phyloP scores from a whole-genome alignment of 2,113 vertebrate species.

The Boleophthalmus pectinirostris region DNA sequence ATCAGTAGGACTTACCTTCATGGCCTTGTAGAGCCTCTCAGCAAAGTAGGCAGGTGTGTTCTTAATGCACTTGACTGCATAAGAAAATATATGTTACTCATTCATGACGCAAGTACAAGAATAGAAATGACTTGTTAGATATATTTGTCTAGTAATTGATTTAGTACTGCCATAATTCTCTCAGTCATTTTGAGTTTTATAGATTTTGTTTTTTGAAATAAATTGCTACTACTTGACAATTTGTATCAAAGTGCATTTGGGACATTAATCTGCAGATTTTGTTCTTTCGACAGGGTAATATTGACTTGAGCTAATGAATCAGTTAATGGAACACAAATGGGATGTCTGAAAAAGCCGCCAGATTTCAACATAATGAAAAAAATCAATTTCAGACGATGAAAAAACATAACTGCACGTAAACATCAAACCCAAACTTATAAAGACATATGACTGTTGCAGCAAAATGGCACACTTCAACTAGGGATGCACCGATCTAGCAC shows the following conservation, averaged over 20 bases:
- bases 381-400: background rate
- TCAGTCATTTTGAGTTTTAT: too few species aligned
- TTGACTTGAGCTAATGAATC: background rate
- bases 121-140: background rate
- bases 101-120: background rate
- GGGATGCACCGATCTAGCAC: too few species aligned
- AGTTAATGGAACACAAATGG: background rate
- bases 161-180: too few species aligned
- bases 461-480: background rate
- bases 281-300: background rate
- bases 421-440: background rate
- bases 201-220: too few species aligned
- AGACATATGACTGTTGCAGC: background rate
- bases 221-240: too few species aligned
- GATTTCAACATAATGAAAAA: too few species aligned
- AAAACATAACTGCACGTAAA: background rate
- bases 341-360: background rate
- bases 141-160: too few species aligned
- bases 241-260: too few species aligned
- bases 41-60: slow-evolving; percentile 92
- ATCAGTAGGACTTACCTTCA: slow-evolving; percentile 82
- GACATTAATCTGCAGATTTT: background rate
- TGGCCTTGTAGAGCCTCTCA: slow-evolving; percentile 92
- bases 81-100: slow-evolving; percentile 21
- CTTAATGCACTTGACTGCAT: slow-evolving; percentile 95